Evolutionary conservation across 2,113 vertebrate genomes (phyloP).

Genomic region (Columbina picui): DNA sequence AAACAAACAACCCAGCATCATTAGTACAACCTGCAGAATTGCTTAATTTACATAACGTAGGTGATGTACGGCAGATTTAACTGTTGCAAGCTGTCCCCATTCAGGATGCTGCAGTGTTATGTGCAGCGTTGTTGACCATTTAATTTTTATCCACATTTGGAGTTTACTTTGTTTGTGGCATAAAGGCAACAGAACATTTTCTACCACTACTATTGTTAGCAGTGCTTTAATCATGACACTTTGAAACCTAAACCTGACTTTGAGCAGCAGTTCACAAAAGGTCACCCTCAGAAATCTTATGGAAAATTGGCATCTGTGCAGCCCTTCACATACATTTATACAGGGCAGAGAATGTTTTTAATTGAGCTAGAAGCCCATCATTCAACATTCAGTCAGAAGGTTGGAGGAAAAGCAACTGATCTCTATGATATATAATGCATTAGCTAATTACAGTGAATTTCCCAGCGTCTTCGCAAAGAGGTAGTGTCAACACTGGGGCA

Average conservation of each 20-base stretch:
- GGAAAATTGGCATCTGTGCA: background rate
- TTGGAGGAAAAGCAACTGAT: background rate
- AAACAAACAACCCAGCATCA: accelerated
- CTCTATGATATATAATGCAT: background rate
- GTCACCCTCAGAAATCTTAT: background rate
- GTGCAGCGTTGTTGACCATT: background rate
- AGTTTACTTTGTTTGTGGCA: background rate
- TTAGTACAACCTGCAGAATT: background rate
- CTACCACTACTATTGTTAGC: background rate
- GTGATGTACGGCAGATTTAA: background rate
- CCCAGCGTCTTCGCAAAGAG: background rate
- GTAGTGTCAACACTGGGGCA: background rate
- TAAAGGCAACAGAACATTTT: slow-evolving; percentile 13
- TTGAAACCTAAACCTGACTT: slow-evolving; percentile 12
- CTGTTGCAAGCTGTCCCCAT: background rate
- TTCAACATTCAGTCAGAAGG: background rate
- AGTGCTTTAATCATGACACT: background rate
- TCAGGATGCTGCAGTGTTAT: accelerated
- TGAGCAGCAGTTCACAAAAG: background rate
- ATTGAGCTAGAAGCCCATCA: background rate
- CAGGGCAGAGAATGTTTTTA: background rate
- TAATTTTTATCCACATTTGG: background rate
- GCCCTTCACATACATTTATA: background rate
- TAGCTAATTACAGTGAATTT: background rate
- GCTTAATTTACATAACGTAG: background rate